Base-by-base conservation (phyloP, 1,140 invertebrate genomes). In the Drepana arcuata region DNA sequence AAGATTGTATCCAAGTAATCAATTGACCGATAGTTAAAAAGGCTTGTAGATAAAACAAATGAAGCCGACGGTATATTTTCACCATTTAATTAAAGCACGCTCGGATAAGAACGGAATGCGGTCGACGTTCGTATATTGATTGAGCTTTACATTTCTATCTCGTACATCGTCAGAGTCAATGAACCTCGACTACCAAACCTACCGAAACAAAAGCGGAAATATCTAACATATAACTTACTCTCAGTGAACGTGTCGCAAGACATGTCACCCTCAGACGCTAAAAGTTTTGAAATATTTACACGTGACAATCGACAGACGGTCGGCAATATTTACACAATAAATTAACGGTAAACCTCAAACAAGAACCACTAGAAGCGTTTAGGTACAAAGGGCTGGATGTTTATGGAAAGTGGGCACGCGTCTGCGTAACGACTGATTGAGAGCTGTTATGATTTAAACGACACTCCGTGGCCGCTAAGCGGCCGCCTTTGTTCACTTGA, bases 51-150 rank as follows among this genome's bases (percentile, higher is more conserved):
- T n/a, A n/a, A n/a, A n/a, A n/a, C n/a, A n/a, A n/a, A n/a, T n/a
- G n/a, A n/a, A n/a, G n/a, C n/a, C n/a, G n/a, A n/a, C n/a, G n/a
- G n/a, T n/a, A n/a, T 63, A 55, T 67, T 67, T 72, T 65, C 58
- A 69, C 63, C 60, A 67, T 72, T 58, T 66, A 67, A 72, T 72
- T 72, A 72, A 69, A 67, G 62, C 51, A 50, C 58, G 33, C 39
- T 54, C 53, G 59, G 50, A 66, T 66, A 64, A 56, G 45, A 42
- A 26, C 29, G 61, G 66, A 73, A 73, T 70, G 63, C 62, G 64
- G 69, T 43, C 66, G 54, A 43, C 59, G n/a, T n/a, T n/a, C n/a
- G 64, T 65, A 68, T 60, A 64, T 70, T 63, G 61, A 68, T 63
- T 71, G 58, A 50, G 51, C 64, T 65, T 66, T 55, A 34, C 51